These are phyloP conservation scores for Aphidius gifuensis DNA, from an alignment of 1,140 invertebrate genomes.

Conservation along the genomic window DNA sequence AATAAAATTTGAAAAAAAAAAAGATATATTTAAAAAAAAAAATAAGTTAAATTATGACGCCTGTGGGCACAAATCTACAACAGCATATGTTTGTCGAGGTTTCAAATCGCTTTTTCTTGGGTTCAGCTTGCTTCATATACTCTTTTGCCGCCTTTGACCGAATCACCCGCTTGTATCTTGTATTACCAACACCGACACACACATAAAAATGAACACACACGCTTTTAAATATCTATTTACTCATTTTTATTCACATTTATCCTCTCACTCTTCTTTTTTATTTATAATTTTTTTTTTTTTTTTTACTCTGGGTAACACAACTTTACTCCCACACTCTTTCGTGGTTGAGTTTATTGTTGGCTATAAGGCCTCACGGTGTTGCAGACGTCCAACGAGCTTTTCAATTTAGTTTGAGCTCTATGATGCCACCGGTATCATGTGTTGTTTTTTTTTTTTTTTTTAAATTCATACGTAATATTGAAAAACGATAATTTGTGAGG, in stretches of 20 bases:
- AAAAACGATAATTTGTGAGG: too few relatives aligned
- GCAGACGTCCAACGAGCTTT: constrained; percentile 32
- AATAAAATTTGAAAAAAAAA: not conserved
- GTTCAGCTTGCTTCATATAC: not conserved
- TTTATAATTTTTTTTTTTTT: not conserved
- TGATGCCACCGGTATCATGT: constrained; percentile 34
- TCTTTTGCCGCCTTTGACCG: constrained; percentile 28
- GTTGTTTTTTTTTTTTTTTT: not conserved
- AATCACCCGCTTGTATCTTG: constrained; percentile 18
- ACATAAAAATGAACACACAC: not conserved
- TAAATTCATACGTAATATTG: not conserved
- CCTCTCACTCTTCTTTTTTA: not conserved
- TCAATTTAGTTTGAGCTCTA: constrained; percentile 40
- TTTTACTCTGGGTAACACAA: not conserved
- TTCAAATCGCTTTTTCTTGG: too few relatives aligned
- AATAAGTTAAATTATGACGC: constrained; percentile 19
- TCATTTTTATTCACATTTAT: not conserved
- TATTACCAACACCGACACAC: constrained; percentile 13
- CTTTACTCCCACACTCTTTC: constrained; percentile 20
- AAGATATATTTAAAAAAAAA: too few relatives aligned
- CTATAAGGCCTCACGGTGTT: constrained; percentile 29
- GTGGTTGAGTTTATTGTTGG: constrained; percentile 48
- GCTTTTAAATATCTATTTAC: not conserved
- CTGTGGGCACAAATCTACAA: constrained; percentile 19
- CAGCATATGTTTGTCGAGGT: constrained; percentile 23